Conservation (phyloP, 2,113 vertebrate genomes). For the Chaetodon auriga region DNA sequence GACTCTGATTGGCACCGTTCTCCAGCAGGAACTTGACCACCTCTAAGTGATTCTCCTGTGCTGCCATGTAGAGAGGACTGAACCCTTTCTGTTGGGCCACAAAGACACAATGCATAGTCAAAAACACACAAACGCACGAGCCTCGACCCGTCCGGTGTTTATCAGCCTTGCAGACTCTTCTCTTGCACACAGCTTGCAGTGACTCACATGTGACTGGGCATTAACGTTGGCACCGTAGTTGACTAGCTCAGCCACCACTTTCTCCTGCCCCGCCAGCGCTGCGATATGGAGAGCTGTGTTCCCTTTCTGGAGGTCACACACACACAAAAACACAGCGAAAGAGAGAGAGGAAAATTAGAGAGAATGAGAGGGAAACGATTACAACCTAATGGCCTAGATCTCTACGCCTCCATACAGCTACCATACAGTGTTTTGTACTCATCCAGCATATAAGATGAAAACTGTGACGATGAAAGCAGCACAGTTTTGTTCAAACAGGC, state of each 20-base stretch:
- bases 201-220: conserved; percentile 93
- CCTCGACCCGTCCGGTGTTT: not conserved
- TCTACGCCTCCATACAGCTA: conserved; percentile 12
- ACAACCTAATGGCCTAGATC: conserved; percentile 54
- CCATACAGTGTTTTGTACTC: not conserved
- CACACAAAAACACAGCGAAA: conserved; percentile 1
- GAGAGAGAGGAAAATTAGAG: conserved; percentile 34
- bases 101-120: conserved; percentile 7
- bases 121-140: not conserved
- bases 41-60: conserved; percentile 97
- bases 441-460: not conserved
- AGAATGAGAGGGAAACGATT: conserved; percentile 36
- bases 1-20: conserved; percentile 97
- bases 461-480: not conserved
- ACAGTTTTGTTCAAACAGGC: not conserved
- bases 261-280: conserved; percentile 90
- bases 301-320: conserved; percentile 89
- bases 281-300: conserved; percentile 98
- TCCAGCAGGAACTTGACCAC: conserved; percentile 98
- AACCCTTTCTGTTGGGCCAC: conserved; percentile 93
- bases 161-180: not conserved
- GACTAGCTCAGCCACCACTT: conserved; percentile 92
- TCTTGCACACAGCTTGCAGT: conserved; percentile 3
- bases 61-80: conserved; percentile 98
- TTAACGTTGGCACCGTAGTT: conserved; percentile 97